Percentiles rank a stretch among this genome's conserved stretches.
Evolutionary conservation across 2,797 vertebrate species (phyloP).

Genomic region (Thalassophryne amazonica): DNA sequence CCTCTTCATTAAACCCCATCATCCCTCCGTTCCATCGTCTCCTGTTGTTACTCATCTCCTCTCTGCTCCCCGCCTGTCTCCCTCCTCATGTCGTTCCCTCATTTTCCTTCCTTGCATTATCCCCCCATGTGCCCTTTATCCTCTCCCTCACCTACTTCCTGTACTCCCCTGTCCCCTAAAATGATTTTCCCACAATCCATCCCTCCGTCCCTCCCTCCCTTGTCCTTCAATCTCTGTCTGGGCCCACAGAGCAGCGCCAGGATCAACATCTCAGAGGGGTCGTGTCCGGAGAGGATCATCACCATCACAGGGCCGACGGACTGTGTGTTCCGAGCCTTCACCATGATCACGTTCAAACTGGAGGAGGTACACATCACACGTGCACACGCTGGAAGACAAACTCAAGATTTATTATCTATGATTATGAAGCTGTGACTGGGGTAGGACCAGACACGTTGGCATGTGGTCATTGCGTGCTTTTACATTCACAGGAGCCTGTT

Average conservation of each 20-base stretch:
- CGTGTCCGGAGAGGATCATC: constrained; percentile 93
- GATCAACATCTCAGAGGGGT: constrained; percentile 95
- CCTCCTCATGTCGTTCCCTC: background rate
- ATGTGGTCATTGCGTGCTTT: too few species aligned
- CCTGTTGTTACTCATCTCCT: constrained; percentile 7
- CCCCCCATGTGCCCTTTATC: background rate
- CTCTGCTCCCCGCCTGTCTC: background rate
- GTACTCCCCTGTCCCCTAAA: background rate
- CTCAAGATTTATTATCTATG: constrained; percentile 1
- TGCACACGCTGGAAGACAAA: constrained; percentile 6
- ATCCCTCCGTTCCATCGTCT: background rate
- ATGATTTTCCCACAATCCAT: background rate
- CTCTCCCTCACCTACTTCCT: background rate
- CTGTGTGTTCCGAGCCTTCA: constrained; percentile 90
- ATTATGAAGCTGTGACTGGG: too few species aligned
- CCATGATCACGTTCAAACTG: constrained; percentile 95
- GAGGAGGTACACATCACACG: constrained; percentile 80
- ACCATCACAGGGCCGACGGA: constrained; percentile 93
- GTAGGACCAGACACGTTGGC: too few species aligned
- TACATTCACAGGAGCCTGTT: too few species aligned
- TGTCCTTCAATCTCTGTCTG: background rate
- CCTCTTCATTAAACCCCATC: constrained; percentile 5
- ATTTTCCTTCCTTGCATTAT: background rate
- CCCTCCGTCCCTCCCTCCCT: background rate
- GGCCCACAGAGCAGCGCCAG: constrained; percentile 87